These are phyloP conservation scores for Patiria miniata DNA, from an alignment of 35 echinoderm and acorn worm genomes.

Conservation along the genomic window DNA sequence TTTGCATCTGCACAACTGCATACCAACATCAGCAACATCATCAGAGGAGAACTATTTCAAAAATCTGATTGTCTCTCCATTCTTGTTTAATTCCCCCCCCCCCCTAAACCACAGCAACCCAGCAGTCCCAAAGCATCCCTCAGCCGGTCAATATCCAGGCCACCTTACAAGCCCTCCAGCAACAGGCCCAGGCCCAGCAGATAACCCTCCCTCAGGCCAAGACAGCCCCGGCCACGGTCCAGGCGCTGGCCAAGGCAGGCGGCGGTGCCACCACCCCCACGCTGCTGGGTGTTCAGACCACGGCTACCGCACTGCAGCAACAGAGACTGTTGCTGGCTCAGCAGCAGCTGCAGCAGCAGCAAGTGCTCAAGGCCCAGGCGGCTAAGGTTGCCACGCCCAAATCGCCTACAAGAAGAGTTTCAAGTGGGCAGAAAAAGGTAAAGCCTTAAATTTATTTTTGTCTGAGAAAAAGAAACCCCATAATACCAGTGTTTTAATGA, in stretches of 20 bases:
- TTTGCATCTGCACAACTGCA: too few species aligned
- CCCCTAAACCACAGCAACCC: background rate
- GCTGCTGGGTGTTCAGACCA: too few species aligned
- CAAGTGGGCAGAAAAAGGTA: conserved; percentile 4
- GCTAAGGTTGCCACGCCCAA: background rate
- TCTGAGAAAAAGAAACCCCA: too few species aligned
- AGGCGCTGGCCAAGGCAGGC: conserved; percentile 30
- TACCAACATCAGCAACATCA: too few species aligned
- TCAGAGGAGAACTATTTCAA: too few species aligned
- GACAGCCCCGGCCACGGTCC: conserved; percentile 33
- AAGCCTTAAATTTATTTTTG: too few species aligned
- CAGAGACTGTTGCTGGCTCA: background rate
- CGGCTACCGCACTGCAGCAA: background rate
- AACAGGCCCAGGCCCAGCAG: conserved; percentile 49
- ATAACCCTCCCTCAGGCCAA: background rate
- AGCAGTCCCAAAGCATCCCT: background rate
- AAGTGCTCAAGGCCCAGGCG: conserved; percentile 25
- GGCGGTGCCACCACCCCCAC: background rate
- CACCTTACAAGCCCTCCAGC: conserved; percentile 62
- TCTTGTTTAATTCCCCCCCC: too few species aligned
- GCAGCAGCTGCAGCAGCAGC: conserved; percentile 25
- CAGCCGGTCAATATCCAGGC: conserved; percentile 63
- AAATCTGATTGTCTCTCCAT: too few species aligned
- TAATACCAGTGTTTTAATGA: too few species aligned
- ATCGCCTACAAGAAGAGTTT: background rate